Evolutionary conservation across 1,140 invertebrate genomes (phyloP).

Genomic region (Drosophila baimaii): DNA sequence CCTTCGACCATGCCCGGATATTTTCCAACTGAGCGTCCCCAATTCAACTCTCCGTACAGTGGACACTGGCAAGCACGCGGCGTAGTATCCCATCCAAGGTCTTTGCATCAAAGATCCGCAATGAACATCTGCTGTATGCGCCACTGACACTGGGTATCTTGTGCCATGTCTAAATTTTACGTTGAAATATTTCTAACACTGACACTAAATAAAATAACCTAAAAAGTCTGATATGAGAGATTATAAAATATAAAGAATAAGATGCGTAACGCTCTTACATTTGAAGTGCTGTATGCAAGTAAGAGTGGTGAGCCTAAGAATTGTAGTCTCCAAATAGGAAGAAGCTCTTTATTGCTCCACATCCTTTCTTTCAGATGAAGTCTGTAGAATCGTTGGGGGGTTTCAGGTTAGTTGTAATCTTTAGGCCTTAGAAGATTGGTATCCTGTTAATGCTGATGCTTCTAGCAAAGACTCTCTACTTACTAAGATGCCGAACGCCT

Average conservation of each 20-base stretch:
- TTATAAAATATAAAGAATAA: background rate
- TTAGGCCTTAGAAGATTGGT: no score
- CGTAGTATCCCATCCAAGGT: background rate
- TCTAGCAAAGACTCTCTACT: no score
- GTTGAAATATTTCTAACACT: slow-evolving; percentile 33
- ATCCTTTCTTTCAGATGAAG: no score
- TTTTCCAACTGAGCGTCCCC: background rate
- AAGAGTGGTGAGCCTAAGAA: no score
- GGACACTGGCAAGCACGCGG: background rate
- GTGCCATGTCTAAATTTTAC: slow-evolving; percentile 34
- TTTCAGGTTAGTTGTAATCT: no score
- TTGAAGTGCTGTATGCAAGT: no score
- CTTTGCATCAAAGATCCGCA: background rate
- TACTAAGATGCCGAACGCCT: no score
- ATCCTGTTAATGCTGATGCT: no score
- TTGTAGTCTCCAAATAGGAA: no score
- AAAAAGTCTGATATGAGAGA: background rate
- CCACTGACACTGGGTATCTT: background rate
- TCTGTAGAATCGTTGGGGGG: no score
- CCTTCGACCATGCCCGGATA: slow-evolving; percentile 9
- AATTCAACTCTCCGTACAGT: slow-evolving; percentile 11
- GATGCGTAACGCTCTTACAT: no score
- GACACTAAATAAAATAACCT: slow-evolving; percentile 17
- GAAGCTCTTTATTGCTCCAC: no score
- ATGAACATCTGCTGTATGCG: background rate